Base-by-base conservation (phyloP, 1,140 invertebrate species). In the Drosophila lini region DNA sequence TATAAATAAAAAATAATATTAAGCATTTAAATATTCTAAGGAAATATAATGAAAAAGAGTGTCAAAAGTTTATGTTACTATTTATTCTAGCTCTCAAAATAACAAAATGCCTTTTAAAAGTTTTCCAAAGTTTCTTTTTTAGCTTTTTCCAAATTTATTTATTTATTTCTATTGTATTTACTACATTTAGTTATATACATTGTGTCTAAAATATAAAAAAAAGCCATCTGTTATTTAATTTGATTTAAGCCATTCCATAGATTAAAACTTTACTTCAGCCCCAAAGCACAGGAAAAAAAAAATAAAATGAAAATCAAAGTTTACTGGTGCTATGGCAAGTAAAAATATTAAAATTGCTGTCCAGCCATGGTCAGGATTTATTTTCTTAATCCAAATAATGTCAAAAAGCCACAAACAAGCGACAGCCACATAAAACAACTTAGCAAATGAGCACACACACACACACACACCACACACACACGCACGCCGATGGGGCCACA, bases 381-480 rank as follows among this genome's bases (percentile, higher is more conserved):
- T 86, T 64, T 86, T 68, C 83, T 86, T 88, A 86, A 86, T 86
- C 83, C 83, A 83, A 86, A 86, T 86, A 86, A 86, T 86, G 83
- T 86, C 83, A 88, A 86, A 86, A 86, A 86, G 83, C 83, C 83
- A 88, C 83, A 86, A 86, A 86, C 83, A 83, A 83, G 83, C 83
- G 83, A 86, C 83, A 86, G 83, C 56, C 76, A 81, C 83, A 86
- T 86, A 86, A 86, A 86, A 86, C 83, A 86, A 88, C 83, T 88
- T 79, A 78, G 71, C 80, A 86, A 86, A 86, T 86, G 83, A 86
- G 83, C 68, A 80, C 60, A 78, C 60, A 69, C 48, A 57, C 31
- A 28, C 25, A 28, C 25, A 25, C 22, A 22, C 22, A 25, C 19
- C 19, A 19, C 22, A 25, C 62, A 60, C 42, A 61, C 67, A 80